These are phyloP conservation scores for Drosophila lacertosa DNA, from an alignment of 1,140 invertebrate species.

Conservation along the genomic window DNA sequence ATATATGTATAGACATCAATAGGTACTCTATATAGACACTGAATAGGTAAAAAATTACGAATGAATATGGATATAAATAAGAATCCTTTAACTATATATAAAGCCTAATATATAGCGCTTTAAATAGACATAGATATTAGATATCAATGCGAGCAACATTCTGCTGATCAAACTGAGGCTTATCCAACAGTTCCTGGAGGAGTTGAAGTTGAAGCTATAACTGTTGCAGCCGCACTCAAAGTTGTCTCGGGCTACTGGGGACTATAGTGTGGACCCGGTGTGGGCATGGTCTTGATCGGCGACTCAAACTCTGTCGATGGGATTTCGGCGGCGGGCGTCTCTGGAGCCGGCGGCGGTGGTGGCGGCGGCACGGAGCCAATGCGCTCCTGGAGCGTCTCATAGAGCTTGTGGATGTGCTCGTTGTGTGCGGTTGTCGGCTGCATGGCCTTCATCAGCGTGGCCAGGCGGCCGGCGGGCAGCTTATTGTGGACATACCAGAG, in stretches of 20 bases:
- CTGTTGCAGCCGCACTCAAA: background rate
- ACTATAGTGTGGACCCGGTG: constrained; percentile 89
- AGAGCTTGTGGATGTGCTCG: constrained; percentile 92
- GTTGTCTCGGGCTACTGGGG: constrained; percentile 59
- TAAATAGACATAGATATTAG: background rate
- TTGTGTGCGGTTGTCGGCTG: constrained; percentile 93
- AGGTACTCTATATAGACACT: background rate
- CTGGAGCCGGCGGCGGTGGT: background rate
- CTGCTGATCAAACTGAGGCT: background rate
- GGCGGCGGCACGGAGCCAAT: constrained; percentile 85
- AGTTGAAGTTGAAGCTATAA: background rate
- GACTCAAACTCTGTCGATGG: constrained; percentile 86
- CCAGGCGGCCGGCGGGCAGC: constrained; percentile 91
- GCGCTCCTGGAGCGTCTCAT: constrained; percentile 91
- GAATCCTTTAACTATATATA: background rate
- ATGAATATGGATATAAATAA: background rate
- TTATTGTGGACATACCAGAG: constrained; percentile 96
- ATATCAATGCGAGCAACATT: background rate
- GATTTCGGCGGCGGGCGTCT: background rate
- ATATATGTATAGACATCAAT: background rate
- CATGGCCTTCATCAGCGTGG: constrained; percentile 93
- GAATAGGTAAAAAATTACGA: background rate
- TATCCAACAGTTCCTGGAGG: background rate
- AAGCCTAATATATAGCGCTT: background rate
- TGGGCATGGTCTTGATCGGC: constrained; percentile 93